Conservation (phyloP, 1,140 invertebrate genomes). For the Heliconius hewitsoni region DNA sequence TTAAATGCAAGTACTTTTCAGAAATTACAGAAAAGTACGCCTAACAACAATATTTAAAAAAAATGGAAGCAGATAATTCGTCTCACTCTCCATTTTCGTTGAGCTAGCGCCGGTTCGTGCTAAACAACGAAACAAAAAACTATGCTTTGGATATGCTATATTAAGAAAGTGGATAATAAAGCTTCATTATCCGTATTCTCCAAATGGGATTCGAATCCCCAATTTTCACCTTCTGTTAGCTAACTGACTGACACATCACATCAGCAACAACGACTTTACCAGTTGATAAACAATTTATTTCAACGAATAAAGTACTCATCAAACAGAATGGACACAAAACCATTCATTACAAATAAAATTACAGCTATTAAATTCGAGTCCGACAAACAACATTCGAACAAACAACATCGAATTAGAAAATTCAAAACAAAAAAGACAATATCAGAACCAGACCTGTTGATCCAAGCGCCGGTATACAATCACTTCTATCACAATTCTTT, state of each 20-base stretch:
- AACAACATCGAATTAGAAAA: slow-evolving; percentile 4
- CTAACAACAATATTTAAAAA: no score
- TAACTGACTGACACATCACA: background rate
- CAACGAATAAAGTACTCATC: background rate
- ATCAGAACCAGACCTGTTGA: slow-evolving; percentile 62
- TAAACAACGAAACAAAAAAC: no score
- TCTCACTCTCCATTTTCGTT: no score
- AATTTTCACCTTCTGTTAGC: background rate
- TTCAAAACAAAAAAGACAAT: slow-evolving; percentile 36
- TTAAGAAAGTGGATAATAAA: no score
- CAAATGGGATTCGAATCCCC: background rate
- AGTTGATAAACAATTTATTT: background rate
- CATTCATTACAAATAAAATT: background rate
- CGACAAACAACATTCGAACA: background rate
- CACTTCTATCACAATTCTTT: slow-evolving; percentile 31
- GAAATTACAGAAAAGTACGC: no score
- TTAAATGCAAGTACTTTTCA: no score
- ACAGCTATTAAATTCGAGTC: background rate
- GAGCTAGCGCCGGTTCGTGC: no score
- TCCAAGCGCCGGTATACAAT: slow-evolving; percentile 29
- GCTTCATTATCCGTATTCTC: no score
- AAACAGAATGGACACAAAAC: background rate
- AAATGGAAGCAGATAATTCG: no score
- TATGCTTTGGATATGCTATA: no score
- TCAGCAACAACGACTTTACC: background rate